Evolutionary conservation across 2,888 invertebrate species (phyloP).

Genomic region (Drosophila rellima): DNA sequence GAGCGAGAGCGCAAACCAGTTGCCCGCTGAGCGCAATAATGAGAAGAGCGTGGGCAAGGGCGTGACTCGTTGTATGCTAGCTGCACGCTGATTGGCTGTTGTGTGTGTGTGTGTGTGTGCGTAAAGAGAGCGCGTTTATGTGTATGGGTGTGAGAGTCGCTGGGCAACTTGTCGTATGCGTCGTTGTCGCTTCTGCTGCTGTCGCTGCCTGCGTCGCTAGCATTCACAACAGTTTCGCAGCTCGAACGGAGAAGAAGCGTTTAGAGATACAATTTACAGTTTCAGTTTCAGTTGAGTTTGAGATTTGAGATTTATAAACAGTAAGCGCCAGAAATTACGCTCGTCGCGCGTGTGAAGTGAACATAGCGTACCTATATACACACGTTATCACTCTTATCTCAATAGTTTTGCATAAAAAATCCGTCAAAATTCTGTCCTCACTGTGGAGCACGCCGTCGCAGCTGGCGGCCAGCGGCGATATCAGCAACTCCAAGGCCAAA

Average conservation of each 20-base stretch:
- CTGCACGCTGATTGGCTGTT: conserved; percentile 47
- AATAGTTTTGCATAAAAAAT: conserved; percentile 23
- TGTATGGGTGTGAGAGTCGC: conserved; percentile 25
- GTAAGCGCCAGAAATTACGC: not conserved
- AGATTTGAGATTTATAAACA: conserved; percentile 9
- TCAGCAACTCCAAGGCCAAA: conserved; percentile 72
- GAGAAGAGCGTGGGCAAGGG: conserved; percentile 53
- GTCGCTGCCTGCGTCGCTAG: conserved; percentile 34
- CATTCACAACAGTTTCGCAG: conserved; percentile 84
- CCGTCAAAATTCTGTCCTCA: conserved; percentile 85
- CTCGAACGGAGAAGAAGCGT: conserved; percentile 84
- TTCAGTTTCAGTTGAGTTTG: not conserved
- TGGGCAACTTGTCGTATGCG: conserved; percentile 60
- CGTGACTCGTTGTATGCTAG: conserved; percentile 47
- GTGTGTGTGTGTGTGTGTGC: conserved; percentile 2
- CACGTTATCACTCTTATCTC: not conserved
- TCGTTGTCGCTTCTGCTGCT: conserved; percentile 43
- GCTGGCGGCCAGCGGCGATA: conserved; percentile 78
- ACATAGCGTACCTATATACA: too few species aligned
- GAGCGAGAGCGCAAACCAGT: conserved; percentile 18
- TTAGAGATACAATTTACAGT: conserved; percentile 43
- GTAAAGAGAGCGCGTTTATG: conserved; percentile 2
- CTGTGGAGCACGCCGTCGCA: conserved; percentile 85
- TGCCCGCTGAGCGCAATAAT: conserved; percentile 20
- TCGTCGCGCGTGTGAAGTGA: conserved; percentile 48